Conservation (phyloP, 2,888 invertebrate genomes). For the Orthosia gothica region DNA sequence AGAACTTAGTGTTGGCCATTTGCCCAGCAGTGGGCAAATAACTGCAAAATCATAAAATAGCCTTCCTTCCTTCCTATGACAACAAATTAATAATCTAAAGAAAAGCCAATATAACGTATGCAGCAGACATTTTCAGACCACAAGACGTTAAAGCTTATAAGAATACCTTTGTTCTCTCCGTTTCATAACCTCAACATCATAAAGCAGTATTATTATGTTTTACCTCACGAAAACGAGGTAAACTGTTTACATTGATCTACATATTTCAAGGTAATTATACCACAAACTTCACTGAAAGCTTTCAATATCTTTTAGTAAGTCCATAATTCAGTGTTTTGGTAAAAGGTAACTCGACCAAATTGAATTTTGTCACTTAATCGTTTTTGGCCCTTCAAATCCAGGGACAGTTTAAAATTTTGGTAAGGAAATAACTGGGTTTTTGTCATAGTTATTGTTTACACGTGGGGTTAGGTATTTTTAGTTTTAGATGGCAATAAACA, state of each 20-base stretch:
- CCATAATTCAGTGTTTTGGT: slow-evolving; percentile 48
- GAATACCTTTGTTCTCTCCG: slow-evolving; percentile 22
- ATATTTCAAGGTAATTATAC: slow-evolving; percentile 58
- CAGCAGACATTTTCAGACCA: neutral
- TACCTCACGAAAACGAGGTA: slow-evolving; percentile 31
- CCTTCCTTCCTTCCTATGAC: neutral
- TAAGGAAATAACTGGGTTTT: slow-evolving; percentile 25
- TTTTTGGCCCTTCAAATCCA: slow-evolving; percentile 46
- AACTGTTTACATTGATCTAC: slow-evolving; percentile 61
- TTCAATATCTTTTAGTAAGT: slow-evolving; percentile 55
- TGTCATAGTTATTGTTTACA: slow-evolving; percentile 30
- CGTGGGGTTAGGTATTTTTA: neutral
- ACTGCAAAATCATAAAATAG: neutral
- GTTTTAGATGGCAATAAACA: too few relatives aligned
- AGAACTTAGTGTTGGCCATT: too few relatives aligned
- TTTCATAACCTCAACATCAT: slow-evolving; percentile 19
- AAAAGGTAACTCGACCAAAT: slow-evolving; percentile 50
- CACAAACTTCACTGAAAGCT: slow-evolving; percentile 55
- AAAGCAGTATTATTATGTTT: slow-evolving; percentile 39
- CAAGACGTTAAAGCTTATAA: neutral
- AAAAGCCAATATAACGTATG: slow-evolving; percentile 6
- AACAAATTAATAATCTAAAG: neutral
- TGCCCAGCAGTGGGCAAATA: neutral
- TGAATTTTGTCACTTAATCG: slow-evolving; percentile 54
- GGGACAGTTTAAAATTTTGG: slow-evolving; percentile 48